Evolutionary conservation across 1,140 invertebrate genomes (phyloP), one percentile per base, ranked within the genome.

Genomic region (Drosophila orosa): DNA sequence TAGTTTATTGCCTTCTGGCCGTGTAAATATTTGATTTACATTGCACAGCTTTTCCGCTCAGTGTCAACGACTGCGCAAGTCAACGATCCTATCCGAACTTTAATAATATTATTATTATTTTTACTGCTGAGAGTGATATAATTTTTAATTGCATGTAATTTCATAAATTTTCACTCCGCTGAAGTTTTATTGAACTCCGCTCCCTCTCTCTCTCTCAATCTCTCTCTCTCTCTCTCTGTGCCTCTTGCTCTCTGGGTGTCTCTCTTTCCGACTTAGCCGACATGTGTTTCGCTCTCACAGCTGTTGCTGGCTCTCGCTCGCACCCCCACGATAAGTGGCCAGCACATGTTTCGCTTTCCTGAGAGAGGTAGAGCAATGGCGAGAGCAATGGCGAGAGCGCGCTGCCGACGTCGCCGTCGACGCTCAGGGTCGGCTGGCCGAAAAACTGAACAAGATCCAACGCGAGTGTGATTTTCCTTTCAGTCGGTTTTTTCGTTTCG

Each of bases 361-460:
- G 27, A 60, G 62, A 15, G 31, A 19, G 27, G 33, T 42, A 24
- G 62, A 47, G 39, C 6, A n/a, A n/a, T n/a, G n/a, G n/a, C 1
- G 48, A 31, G 56, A 63, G 52, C 52, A 1, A 7, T 5, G 31
- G 29, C 29, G 29, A 40, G 50, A 29, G 59, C 10, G 29, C 42
- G 13, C 48, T 29, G 52, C 25, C 44, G 24, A 47, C 55, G 19
- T 25, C 37, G 52, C 44, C 68, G 68, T 40, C 68, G 65, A 40
- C 57, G 42, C 31, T 50, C 77, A 66, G 74, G 71, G 72, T 82
- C 76, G 81, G 56, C 76, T 80, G 83, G 73, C 65, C 78, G 78
- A 65, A 67, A 87, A 85, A 89, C 71, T 89, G 74, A 91, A 91
- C 90, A 91, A 91, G 90, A 91, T 91, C 90, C 90, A 81, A 77